Evolutionary conservation across 2,888 invertebrate genomes (phyloP).

Genomic region (Thymelicus sylvestris): DNA sequence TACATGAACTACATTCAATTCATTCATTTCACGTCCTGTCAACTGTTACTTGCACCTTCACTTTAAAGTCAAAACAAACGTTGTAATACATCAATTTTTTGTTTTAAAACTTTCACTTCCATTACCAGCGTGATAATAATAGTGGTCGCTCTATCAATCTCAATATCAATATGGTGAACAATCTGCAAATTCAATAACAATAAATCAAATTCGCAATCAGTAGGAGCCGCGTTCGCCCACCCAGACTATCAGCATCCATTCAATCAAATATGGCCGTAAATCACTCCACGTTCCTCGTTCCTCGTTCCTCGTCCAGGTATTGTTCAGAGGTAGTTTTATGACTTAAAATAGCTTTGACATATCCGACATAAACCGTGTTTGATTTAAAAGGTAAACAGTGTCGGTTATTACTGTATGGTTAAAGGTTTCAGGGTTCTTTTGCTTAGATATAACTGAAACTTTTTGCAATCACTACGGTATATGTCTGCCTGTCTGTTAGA

Average conservation of each 20-base stretch:
- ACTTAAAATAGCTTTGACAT: conserved; percentile 43
- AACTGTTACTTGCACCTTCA: conserved; percentile 14
- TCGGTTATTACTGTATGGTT: background rate
- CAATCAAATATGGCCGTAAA: conserved; percentile 52
- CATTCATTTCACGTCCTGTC: conserved; percentile 2
- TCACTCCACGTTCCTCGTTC: conserved; percentile 46
- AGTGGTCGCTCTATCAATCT: conserved; percentile 25
- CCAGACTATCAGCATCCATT: conserved; percentile 48
- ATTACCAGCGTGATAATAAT: conserved; percentile 42
- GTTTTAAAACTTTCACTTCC: conserved; percentile 25
- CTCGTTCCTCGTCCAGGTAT: conserved; percentile 42
- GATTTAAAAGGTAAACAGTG: background rate
- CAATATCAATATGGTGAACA: conserved; percentile 32
- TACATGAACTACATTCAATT: no score
- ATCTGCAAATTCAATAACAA: conserved; percentile 60
- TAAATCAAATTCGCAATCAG: conserved; percentile 62
- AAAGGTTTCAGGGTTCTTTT: background rate
- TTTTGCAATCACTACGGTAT: no score
- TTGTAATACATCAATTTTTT: background rate
- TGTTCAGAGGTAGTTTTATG: conserved; percentile 45
- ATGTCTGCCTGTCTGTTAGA: no score
- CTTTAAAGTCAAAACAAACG: background rate
- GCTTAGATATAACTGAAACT: no score
- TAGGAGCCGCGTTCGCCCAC: conserved; percentile 55
- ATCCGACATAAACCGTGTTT: conserved; percentile 5